These are phyloP conservation scores for Rana temporaria DNA, from an alignment of 2,113 vertebrate species.

Conservation along the genomic window DNA sequence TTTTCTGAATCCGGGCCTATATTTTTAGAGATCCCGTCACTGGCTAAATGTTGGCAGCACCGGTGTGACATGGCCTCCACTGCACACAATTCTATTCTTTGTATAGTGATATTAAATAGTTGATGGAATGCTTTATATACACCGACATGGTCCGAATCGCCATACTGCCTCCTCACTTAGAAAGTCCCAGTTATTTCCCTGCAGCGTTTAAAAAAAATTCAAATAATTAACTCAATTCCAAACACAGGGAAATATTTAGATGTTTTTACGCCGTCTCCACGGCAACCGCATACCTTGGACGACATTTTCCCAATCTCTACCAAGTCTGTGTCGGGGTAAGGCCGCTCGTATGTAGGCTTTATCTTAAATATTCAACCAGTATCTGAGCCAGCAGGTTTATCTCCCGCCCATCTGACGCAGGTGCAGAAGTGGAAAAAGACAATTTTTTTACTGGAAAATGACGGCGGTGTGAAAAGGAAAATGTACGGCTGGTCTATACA, in stretches of 20 bases:
- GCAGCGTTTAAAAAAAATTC: not conserved
- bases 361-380: no score
- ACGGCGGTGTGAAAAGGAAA: not conserved
- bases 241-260: not conserved
- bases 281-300: not conserved
- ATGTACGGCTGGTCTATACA: not conserved
- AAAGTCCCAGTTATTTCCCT: not conserved
- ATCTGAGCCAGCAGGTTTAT: not conserved
- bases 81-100: no score
- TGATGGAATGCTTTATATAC: not conserved
- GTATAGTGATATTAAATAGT: no score
- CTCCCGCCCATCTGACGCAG: not conserved
- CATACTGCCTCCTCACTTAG: not conserved
- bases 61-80: no score
- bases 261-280: constrained; percentile 7
- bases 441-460: not conserved
- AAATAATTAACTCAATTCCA: not conserved
- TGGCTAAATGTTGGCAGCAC: no score
- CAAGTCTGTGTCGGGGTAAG: not conserved
- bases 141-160: not conserved
- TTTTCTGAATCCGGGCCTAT: no score
- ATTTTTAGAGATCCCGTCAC: no score
- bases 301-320: not conserved
- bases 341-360: not conserved
- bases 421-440: not conserved